phyloP scores from a whole-genome alignment of 1,140 invertebrate genomes.

The Brachionus paranguensis region DNA sequence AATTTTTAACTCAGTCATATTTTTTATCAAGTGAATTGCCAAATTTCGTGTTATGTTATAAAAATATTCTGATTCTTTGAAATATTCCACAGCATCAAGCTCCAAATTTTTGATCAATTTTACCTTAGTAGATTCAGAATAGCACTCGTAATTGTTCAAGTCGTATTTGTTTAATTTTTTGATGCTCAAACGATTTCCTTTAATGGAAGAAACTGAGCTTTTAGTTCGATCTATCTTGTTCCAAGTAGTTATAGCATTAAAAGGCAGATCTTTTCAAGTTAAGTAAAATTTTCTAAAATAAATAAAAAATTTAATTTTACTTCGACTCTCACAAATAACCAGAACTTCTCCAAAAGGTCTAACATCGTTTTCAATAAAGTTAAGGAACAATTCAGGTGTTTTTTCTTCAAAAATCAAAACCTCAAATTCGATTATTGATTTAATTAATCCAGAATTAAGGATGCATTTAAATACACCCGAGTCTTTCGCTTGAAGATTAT shows the following conservation, averaged over 20 bases:
- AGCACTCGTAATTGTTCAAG: constrained; percentile 12
- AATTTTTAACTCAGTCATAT: background rate
- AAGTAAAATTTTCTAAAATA: background rate
- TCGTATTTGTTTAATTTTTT: constrained; percentile 27
- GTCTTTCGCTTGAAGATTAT: background rate
- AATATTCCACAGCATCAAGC: background rate
- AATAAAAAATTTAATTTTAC: background rate
- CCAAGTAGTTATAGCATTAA: background rate
- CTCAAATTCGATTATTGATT: background rate
- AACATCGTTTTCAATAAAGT: constrained; percentile 8
- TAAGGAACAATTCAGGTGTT: background rate
- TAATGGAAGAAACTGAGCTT: background rate
- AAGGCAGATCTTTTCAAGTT: background rate
- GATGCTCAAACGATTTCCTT: background rate
- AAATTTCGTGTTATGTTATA: background rate
- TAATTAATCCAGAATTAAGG: background rate
- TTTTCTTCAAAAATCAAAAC: background rate
- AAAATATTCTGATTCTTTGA: background rate
- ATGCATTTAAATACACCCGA: constrained; percentile 1
- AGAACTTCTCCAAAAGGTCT: background rate
- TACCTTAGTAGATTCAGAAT: background rate
- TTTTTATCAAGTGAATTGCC: background rate
- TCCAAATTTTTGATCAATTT: constrained; percentile 14
- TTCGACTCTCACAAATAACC: constrained; percentile 14
- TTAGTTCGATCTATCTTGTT: background rate